These are phyloP conservation scores for Podiceps cristatus DNA, from an alignment of 2,113 vertebrate species.

Conservation along the genomic window DNA sequence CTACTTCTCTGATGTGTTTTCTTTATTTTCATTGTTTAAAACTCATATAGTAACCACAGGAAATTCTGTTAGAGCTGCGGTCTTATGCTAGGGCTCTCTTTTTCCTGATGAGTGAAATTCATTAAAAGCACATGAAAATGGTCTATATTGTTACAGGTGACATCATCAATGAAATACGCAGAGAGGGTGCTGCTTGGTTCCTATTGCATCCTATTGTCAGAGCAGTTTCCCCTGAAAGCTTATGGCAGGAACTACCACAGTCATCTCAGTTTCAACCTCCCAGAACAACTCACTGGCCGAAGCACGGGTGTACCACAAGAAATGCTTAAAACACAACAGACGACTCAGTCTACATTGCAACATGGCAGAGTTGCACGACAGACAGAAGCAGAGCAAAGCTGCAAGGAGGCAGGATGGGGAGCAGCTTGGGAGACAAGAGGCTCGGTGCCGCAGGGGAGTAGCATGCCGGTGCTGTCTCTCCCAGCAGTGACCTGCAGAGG, in stretches of 20 bases:
- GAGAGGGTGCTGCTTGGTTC: neutral
- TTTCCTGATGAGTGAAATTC: neutral
- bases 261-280: neutral
- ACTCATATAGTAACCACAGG: neutral
- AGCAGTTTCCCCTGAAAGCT: neutral
- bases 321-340: neutral
- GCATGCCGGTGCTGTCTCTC: neutral
- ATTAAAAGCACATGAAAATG: neutral
- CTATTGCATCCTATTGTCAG: neutral
- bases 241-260: neutral
- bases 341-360: neutral
- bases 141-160: neutral
- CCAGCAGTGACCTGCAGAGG: neutral
- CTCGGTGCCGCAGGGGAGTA: neutral
- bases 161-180: neutral
- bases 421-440: neutral
- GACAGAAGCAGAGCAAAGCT: neutral
- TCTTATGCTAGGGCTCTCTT: neutral
- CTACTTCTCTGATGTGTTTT: neutral
- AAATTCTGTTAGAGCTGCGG: neutral
- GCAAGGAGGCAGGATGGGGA: neutral
- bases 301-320: neutral
- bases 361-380: neutral
- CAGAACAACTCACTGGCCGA: neutral
- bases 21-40: neutral